Conservation (phyloP, 2,888 invertebrate species). For the Acleris laterana region DNA sequence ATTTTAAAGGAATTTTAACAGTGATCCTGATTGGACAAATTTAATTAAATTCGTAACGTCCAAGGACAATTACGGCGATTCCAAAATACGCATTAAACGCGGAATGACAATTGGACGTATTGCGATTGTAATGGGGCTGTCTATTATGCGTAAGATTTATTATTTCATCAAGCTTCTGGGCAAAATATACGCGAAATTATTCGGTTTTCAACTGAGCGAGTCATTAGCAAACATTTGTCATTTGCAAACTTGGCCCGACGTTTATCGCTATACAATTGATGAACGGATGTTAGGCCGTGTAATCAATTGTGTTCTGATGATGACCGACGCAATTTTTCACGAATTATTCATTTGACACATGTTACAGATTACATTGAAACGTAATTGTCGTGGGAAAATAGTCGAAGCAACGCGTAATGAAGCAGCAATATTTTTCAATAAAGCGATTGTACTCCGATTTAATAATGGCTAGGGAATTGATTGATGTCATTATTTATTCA, state of each 20-base stretch:
- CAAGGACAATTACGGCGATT: constrained; percentile 22
- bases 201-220: constrained; percentile 65
- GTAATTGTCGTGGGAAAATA: not conserved
- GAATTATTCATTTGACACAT: constrained; percentile 37
- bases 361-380: constrained; percentile 13
- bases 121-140: constrained; percentile 23
- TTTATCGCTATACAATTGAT: constrained; percentile 78
- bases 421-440: not conserved
- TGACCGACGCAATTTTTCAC: constrained; percentile 58
- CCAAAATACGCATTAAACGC: constrained; percentile 7
- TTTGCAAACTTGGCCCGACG: constrained; percentile 76
- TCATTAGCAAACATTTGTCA: constrained; percentile 81
- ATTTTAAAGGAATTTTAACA: constrained; percentile 32
- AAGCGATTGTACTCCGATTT: no score
- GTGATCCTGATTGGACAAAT: constrained; percentile 36
- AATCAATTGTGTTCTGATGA: constrained; percentile 72
- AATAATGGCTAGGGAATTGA: not conserved
- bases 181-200: constrained; percentile 68
- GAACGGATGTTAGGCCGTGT: constrained; percentile 74
- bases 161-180: constrained; percentile 51
- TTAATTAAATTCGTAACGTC: constrained; percentile 35
- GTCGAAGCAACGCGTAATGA: not conserved
- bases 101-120: constrained; percentile 27
- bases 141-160: constrained; percentile 43
- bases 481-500: not conserved